Base-by-base conservation (phyloP, 2,888 invertebrate genomes). In the Vannuccia rotundouncinata region DNA sequence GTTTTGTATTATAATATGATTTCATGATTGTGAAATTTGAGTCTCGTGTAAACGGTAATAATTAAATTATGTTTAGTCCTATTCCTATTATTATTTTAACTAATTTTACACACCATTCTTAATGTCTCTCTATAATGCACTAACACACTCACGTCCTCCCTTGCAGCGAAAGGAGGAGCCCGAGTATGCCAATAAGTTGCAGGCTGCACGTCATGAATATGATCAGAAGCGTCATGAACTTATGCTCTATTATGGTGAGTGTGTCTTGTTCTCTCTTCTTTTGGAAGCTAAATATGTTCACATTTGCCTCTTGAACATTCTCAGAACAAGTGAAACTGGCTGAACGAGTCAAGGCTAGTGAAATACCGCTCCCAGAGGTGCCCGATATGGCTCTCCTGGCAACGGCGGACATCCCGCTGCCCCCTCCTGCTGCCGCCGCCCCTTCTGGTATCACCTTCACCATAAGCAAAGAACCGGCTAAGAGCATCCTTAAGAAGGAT, bases 111-210 rank as follows among this genome's bases (percentile, higher is more conserved):
- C 10, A 17, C 10, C 22, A 17, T 17, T 59, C 10, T 17, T 59
- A 59, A 17, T 59, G 10, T 13, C 10, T 59, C 13, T 17, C 10
- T 59, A 59, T 59, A 59, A 59, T 2, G n/a, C 29, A 29, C 10
- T 22, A 76, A 25, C n/a, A n/a, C n/a, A n/a, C n/a, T n/a, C 17
- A n/a, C 22, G 29, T 5, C 22, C 82, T 80, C 80, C 82, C 83
- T 84, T 86, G 75, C 86, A 95, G 94, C 93, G 95, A 85, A 95
- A 95, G 90, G 96, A 98, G 88, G 95, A 97, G 86, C 94, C 94
- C 29, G 95, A 95, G 84, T 94, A 94, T 86, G 95, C 94, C 92
- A 91, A 92, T 0, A 95, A 96, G 83, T 88, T 97, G n/a, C 94
- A 84, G 81, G 85, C 85, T 76, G 92, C 94, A 86, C 93, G 96